Percentiles rank a stretch among this genome's conserved stretches.
Evolutionary conservation across 2,113 vertebrate genomes (phyloP).

Genomic region (Nibea coibor): DNA sequence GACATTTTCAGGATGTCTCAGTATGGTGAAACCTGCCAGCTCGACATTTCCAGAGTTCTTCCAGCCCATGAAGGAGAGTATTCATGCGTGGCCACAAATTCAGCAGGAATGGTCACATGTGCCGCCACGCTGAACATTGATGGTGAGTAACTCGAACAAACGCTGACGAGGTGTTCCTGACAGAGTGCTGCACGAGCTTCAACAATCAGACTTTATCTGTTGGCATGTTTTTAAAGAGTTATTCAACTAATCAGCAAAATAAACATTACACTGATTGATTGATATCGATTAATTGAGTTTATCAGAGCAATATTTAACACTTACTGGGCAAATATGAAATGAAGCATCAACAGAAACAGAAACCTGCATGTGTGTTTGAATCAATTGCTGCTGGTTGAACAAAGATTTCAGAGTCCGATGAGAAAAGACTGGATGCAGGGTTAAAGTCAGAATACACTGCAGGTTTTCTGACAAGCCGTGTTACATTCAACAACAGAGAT

Average conservation of each 20-base stretch:
- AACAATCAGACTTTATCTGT: neutral
- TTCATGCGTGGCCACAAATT: conserved; percentile 91
- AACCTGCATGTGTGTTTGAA: conserved; percentile 83
- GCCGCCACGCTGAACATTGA: conserved; percentile 89
- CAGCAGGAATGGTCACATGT: conserved; percentile 92
- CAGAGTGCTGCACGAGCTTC: conserved; percentile 28
- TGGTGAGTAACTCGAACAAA: conserved; percentile 80
- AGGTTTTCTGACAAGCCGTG: too few relatives aligned
- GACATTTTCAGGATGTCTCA: conserved; percentile 92
- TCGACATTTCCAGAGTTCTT: conserved; percentile 91
- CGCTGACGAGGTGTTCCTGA: neutral
- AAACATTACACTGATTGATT: neutral
- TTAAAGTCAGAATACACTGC: too few relatives aligned
- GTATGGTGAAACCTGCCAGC: conserved; percentile 90
- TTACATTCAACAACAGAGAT: too few relatives aligned
- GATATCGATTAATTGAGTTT: too few relatives aligned
- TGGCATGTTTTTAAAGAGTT: neutral
- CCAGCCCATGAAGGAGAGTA: conserved; percentile 90
- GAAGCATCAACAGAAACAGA: conserved; percentile 77
- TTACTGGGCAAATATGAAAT: conserved; percentile 77
- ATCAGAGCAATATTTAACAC: neutral
- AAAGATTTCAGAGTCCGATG: neutral
- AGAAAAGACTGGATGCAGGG: too few relatives aligned
- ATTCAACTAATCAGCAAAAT: neutral
- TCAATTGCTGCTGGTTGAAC: conserved; percentile 44